These are phyloP conservation scores for Heteromyza rotundicornis DNA, from an alignment of 2,888 invertebrate species.

Conservation along the genomic window DNA sequence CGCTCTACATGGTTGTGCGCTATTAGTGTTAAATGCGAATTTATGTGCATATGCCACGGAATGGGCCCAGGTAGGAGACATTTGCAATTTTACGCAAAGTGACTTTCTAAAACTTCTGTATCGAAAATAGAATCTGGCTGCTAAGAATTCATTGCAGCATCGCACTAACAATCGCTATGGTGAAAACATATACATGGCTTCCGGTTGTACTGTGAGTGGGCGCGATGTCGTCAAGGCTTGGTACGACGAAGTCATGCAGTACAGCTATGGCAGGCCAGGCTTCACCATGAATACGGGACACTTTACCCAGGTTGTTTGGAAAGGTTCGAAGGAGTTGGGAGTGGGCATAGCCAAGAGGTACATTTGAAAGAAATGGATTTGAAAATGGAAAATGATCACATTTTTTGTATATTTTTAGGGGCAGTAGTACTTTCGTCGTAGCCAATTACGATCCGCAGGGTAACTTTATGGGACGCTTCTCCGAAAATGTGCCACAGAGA, in stretches of 20 bases:
- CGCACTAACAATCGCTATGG: slow-evolving; percentile 79
- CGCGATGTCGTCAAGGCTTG: slow-evolving; percentile 64
- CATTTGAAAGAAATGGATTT: slow-evolving; percentile 10
- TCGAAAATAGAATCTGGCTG: slow-evolving; percentile 42
- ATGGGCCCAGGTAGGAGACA: slow-evolving; percentile 71
- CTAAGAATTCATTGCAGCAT: slow-evolving; percentile 71
- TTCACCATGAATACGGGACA: slow-evolving; percentile 77
- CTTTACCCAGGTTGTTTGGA: slow-evolving; percentile 88
- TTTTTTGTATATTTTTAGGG: too few species aligned
- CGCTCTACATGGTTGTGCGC: slow-evolving; percentile 72
- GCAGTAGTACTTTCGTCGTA: too few species aligned
- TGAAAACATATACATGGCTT: slow-evolving; percentile 83
- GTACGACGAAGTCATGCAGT: slow-evolving; percentile 78
- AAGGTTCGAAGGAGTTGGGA: slow-evolving; percentile 75
- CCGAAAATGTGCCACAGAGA: slow-evolving; percentile 77
- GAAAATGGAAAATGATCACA: too few species aligned
- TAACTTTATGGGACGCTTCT: slow-evolving; percentile 79
- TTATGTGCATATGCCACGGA: slow-evolving; percentile 73
- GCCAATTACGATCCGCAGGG: slow-evolving; percentile 91
- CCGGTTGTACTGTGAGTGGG: slow-evolving; percentile 65
- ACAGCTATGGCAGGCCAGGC: slow-evolving; percentile 69
- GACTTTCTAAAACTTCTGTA: too few species aligned
- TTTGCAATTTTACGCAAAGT: not conserved
- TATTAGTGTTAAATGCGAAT: slow-evolving; percentile 70
- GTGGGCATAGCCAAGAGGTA: slow-evolving; percentile 68